Conservation (phyloP, 1,140 invertebrate species). For the Drosophila kikkawai region DNA sequence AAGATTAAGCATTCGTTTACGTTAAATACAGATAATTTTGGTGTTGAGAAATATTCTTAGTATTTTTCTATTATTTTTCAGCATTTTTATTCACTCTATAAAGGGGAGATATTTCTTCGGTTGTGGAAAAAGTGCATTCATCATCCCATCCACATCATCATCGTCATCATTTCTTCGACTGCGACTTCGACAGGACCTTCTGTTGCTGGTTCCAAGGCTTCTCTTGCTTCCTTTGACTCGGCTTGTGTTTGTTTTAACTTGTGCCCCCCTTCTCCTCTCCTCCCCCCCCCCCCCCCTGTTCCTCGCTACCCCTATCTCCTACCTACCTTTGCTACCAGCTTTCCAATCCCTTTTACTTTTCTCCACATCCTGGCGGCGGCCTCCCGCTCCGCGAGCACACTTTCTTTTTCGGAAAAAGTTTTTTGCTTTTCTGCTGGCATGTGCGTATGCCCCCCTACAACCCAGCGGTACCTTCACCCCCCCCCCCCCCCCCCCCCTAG, state of each 20-base stretch:
- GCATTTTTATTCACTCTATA: background rate
- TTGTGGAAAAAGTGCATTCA: conserved; percentile 1
- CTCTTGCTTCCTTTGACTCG: conserved; percentile 13
- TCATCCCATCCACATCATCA: background rate
- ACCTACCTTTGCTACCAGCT: background rate
- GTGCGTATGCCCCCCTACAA: conserved; percentile 12
- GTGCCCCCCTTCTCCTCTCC: background rate
- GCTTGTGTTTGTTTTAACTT: conserved; percentile 53
- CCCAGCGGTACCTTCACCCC: background rate
- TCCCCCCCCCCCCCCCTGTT: background rate
- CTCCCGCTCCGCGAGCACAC: conserved; percentile 19
- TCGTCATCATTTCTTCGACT: conserved; percentile 2
- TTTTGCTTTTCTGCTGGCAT: conserved; percentile 51
- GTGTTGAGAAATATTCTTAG: background rate
- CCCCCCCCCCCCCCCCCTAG: background rate
- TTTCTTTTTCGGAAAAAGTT: conserved; percentile 58
- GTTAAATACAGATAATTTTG: background rate
- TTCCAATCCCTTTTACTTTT: background rate
- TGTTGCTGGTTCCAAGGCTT: background rate
- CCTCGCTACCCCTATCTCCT: conserved; percentile 5
- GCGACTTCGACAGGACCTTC: conserved; percentile 10
- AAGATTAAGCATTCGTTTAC: background rate
- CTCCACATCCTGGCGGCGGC: background rate
- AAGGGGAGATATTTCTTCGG: background rate
- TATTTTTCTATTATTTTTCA: background rate